Evolutionary conservation across 37 sponge, comb jelly and placozoan genomes (phyloP).

Genomic region (Diacarnus erythraeanus): DNA sequence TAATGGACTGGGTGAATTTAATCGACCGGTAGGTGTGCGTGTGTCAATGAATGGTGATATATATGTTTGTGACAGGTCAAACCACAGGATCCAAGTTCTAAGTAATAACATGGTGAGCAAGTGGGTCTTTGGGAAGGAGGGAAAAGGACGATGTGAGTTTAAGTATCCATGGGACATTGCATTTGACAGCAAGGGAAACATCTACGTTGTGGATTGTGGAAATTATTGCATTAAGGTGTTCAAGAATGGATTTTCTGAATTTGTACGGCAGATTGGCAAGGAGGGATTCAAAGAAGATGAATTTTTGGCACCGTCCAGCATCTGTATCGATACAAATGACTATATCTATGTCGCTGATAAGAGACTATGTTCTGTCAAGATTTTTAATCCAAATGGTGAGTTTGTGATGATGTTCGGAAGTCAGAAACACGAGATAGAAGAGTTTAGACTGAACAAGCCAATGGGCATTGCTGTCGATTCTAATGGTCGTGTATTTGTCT

Average conservation of each 20-base stretch:
- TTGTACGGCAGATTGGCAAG: constrained; percentile 17
- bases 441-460: constrained; percentile 3
- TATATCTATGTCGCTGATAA: constrained; percentile 39
- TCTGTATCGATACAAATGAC: constrained; percentile 27
- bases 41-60: constrained; percentile 18
- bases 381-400: constrained; percentile 23
- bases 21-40: constrained; percentile 48
- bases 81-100: constrained; percentile 51
- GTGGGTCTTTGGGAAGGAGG: constrained; percentile 5
- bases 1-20: constrained; percentile 23
- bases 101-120: not conserved
- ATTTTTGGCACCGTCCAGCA: not conserved
- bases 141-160: constrained; percentile 11
- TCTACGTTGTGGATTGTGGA: constrained; percentile 42
- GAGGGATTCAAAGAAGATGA: not conserved
- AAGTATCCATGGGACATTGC: constrained; percentile 33
- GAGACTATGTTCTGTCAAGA: not conserved
- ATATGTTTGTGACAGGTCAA: constrained; percentile 53
- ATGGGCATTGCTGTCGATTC: constrained; percentile 31
- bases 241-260: not conserved
- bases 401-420: constrained; percentile 19
- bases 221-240: constrained; percentile 40
- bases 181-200: constrained; percentile 30
- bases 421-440: not conserved
- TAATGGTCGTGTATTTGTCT: constrained; percentile 7